Conservation (phyloP, 2,888 invertebrate species). For the Pecten maximus region DNA sequence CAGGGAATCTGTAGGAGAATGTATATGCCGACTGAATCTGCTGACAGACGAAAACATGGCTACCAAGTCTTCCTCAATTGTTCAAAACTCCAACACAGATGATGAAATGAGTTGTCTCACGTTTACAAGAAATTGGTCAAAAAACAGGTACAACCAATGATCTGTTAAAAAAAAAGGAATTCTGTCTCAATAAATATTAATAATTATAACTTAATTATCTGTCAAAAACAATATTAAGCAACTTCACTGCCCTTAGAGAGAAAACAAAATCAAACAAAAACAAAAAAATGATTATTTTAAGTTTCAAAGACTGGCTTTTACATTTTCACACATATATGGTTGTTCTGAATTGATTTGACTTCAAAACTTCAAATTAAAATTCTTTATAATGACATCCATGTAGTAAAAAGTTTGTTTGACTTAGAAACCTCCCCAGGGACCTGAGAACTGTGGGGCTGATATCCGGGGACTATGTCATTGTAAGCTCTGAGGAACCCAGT, state of each 20-base stretch:
- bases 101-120: constrained; percentile 61
- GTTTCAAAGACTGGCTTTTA: too few relatives aligned
- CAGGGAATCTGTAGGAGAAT: constrained; percentile 73
- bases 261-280: too few relatives aligned
- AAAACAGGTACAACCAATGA: constrained; percentile 54
- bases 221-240: too few relatives aligned
- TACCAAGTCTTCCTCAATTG: constrained; percentile 50
- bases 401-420: not conserved
- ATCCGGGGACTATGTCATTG: constrained; percentile 85
- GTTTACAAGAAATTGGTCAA: constrained; percentile 58
- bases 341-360: too few relatives aligned
- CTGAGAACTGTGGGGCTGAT: constrained; percentile 73
- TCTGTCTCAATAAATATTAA: too few relatives aligned
- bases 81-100: constrained; percentile 47
- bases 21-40: constrained; percentile 70
- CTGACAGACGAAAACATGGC: constrained; percentile 42
- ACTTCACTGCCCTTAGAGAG: too few relatives aligned
- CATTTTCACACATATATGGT: too few relatives aligned
- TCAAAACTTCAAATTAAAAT: too few relatives aligned
- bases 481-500: constrained; percentile 87
- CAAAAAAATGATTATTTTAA: too few relatives aligned
- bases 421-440: constrained; percentile 45
- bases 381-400: too few relatives aligned
- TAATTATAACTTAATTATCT: too few relatives aligned
- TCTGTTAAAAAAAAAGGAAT: too few relatives aligned